Percentiles rank a stretch among this genome's conserved stretches.
Conservation (phyloP, 2,888 invertebrate genomes). For the Panorpa germanica region DNA sequence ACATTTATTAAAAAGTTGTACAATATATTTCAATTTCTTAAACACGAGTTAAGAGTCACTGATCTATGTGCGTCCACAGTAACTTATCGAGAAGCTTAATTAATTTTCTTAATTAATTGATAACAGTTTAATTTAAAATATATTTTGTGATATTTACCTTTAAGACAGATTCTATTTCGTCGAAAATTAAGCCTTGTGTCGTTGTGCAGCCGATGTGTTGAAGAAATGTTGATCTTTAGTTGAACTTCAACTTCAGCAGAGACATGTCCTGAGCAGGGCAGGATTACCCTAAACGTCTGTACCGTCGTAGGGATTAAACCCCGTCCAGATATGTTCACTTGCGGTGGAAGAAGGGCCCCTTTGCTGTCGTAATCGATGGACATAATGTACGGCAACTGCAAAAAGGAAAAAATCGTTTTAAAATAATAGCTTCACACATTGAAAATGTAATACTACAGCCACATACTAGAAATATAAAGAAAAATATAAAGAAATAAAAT, state of each 20-base stretch:
- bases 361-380: constrained; percentile 58
- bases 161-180: constrained; percentile 72
- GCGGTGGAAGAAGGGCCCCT: constrained; percentile 58
- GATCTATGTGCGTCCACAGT: too few species aligned
- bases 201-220: constrained; percentile 46
- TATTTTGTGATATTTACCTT: constrained; percentile 37
- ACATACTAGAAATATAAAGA: too few species aligned
- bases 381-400: constrained; percentile 58
- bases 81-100: too few species aligned
- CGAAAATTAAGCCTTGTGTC: constrained; percentile 58
- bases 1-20: neutral
- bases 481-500: too few species aligned
- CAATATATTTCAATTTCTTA: neutral
- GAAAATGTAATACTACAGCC: too few species aligned
- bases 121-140: too few species aligned
- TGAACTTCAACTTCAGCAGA: constrained; percentile 68
- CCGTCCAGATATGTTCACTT: constrained; percentile 63
- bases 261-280: constrained; percentile 66
- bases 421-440: too few species aligned
- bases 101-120: too few species aligned
- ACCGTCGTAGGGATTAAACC: constrained; percentile 62
- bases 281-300: constrained; percentile 57
- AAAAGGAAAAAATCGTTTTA: constrained; percentile 20
- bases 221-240: constrained; percentile 64
- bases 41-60: too few species aligned